Percentiles rank a stretch among this genome's conserved stretches.
Evolutionary conservation across 2,113 vertebrate genomes (phyloP).

Genomic region (Mixornis gularis): DNA sequence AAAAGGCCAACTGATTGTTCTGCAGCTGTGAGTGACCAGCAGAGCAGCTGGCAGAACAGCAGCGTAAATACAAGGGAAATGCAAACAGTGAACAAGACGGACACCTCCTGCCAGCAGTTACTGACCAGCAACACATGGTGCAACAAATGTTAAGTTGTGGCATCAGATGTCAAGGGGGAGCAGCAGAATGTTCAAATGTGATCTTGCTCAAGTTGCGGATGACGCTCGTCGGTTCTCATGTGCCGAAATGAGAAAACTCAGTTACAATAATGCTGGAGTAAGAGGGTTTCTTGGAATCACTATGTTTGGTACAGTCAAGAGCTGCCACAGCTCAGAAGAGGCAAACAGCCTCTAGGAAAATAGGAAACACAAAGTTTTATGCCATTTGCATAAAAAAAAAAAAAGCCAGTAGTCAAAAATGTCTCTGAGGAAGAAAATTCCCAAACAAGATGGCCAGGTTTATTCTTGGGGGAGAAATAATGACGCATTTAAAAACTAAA

Average conservation of each 20-base stretch:
- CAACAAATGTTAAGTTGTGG: conserved; percentile 47
- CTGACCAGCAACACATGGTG: conserved; percentile 55
- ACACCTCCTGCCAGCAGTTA: conserved; percentile 26
- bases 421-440: neutral
- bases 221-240: neutral
- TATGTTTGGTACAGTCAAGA: neutral
- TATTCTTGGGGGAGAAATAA: neutral
- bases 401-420: neutral
- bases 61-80: neutral
- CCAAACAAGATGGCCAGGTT: neutral
- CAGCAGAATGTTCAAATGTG: neutral
- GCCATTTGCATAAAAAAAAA: neutral
- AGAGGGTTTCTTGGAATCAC: neutral
- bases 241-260: neutral
- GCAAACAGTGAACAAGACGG: neutral
- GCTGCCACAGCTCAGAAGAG: neutral
- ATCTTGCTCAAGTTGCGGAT: neutral
- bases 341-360: neutral
- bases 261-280: neutral
- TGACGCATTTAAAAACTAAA: neutral
- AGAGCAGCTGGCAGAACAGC: conserved; percentile 30
- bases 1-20: neutral
- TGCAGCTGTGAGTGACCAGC: conserved; percentile 13
- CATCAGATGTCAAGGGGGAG: conserved; percentile 5
- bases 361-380: neutral